Evolutionary conservation across 2,113 vertebrate genomes (phyloP).

Genomic region (Balaenoptera acutorostrata): DNA sequence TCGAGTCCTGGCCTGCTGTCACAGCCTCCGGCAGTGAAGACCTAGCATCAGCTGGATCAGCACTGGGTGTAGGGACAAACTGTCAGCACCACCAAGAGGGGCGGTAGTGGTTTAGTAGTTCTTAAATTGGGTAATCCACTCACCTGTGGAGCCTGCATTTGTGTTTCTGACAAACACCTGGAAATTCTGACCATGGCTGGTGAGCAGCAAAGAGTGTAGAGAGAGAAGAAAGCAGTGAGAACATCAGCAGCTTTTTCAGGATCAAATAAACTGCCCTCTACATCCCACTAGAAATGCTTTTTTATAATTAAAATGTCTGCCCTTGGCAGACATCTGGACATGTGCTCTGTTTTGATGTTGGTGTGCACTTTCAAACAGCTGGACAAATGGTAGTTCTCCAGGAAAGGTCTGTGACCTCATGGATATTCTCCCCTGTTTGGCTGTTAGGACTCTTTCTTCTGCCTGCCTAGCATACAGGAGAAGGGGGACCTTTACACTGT

Average conservation of each 20-base stretch:
- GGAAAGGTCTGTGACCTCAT: accelerated
- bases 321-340: background rate
- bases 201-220: background rate
- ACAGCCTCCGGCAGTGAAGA: background rate
- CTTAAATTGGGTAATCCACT: accelerated
- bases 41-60: no score
- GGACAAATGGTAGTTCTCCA: background rate
- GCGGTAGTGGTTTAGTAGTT: accelerated
- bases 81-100: background rate
- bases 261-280: background rate
- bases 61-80: accelerated
- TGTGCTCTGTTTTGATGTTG: background rate
- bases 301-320: no score
- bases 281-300: background rate
- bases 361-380: background rate
- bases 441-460: background rate
- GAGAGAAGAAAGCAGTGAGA: background rate
- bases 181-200: background rate
- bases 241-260: no score
- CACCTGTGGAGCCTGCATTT: background rate
- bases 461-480: accelerated
- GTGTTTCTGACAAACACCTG: background rate
- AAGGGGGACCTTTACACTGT: accelerated
- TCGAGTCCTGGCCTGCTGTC: accelerated
- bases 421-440: accelerated